phyloP scores from a whole-genome alignment of 2,797 vertebrate species.

The Fundulus diaphanus region DNA sequence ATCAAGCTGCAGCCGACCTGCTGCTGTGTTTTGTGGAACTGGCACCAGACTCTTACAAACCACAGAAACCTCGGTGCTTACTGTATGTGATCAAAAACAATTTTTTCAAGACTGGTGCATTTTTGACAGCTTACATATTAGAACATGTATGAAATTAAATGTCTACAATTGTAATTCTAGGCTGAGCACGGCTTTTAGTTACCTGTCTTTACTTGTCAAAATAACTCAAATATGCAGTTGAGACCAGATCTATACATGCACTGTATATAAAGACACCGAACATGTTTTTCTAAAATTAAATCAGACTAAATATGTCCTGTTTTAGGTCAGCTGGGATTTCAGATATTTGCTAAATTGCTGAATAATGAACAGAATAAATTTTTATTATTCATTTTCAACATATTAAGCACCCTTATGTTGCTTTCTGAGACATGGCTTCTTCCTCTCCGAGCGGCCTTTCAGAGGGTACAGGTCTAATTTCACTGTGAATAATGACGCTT shows the following conservation, averaged over 20 bases:
- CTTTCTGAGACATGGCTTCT: not conserved
- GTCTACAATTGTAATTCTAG: not conserved
- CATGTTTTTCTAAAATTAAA: not conserved
- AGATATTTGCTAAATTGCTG: not conserved
- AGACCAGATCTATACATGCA: not conserved
- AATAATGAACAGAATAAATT: not conserved
- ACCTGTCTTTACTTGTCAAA: not conserved
- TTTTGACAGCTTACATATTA: not conserved
- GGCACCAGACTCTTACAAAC: not conserved
- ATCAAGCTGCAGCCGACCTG: not conserved
- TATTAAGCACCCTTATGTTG: no score
- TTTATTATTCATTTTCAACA: not conserved
- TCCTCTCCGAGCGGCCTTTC: not conserved
- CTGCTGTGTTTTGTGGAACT: constrained; percentile 6
- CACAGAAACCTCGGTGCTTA: constrained; percentile 7
- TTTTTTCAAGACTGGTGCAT: not conserved
- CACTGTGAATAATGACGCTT: not conserved
- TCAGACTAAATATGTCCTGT: no score
- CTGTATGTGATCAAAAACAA: constrained; percentile 4
- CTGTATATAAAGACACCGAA: no score
- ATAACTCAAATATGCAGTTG: not conserved
- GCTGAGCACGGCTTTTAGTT: not conserved
- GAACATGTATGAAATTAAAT: not conserved
- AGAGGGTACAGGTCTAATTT: not conserved
- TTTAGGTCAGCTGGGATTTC: no score